Base-by-base conservation (phyloP, 2,888 invertebrate species). In the Rhogogaster chlorosoma region DNA sequence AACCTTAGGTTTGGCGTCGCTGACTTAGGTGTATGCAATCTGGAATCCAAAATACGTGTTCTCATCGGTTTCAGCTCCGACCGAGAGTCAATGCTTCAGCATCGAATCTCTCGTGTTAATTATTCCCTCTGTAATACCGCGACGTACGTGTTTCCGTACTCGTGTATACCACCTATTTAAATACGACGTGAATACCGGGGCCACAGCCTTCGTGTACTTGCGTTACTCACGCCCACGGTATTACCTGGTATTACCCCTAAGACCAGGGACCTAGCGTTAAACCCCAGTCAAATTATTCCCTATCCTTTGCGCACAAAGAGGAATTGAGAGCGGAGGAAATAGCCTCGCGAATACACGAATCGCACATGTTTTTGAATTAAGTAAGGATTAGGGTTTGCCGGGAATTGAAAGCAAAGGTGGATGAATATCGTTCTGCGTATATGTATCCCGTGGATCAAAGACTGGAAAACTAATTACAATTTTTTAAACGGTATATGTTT, bases 271-370 rank as follows among this genome's bases (percentile, higher is more conserved):
- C 67, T 57, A 70, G 64, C 83, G 83, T 83, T 67, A 83, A 83
- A 83, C 49, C 83, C 83, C 83, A 83, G 83, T 83, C 83, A 83
- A 83, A 83, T 83, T 83, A 83, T 83, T 83, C 83, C 83, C 83
- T 36, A 83, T 42, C 64, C 67, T 64, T 70, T 26, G 45, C 26
- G 22, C 45, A 49, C 83, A 42, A 45, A 67, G 67, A 64, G 83
- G 83, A 70, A 83, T 67, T 70, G 42, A 26, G 29, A 18, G 29
- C 15, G 67, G 42, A 32, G 26, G 83, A 32, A 67, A 67, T 45
- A 29, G 67, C 70, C 45, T 70, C 26, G 70, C 36, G 83, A 26
- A 32, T 49, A 83, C 83, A 83, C 26, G 83, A 83, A 83, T 83
- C 83, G 70, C 42, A 70, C 29, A 83, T 83, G 83, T 67, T 70